phyloP scores from a whole-genome alignment of 2,888 invertebrate species.

The Scaptomyza parva region DNA sequence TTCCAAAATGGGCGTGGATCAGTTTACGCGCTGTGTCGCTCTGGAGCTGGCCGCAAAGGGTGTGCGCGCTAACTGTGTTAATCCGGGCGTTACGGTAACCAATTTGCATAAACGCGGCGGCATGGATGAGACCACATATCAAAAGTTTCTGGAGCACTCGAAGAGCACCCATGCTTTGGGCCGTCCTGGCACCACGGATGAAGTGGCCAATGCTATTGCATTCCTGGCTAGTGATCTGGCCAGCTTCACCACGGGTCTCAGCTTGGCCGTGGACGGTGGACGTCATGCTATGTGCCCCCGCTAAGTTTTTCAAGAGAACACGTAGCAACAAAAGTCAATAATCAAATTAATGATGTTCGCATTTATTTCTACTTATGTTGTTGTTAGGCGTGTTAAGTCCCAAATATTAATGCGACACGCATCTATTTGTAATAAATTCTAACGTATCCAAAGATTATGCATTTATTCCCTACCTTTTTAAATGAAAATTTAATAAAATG shows the following conservation, averaged over 20 bases:
- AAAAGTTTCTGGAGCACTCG: constrained; percentile 92
- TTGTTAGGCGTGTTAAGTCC: not conserved
- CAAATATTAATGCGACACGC: too few relatives aligned
- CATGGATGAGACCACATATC: constrained; percentile 92
- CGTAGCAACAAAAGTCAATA: not conserved
- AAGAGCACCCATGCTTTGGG: constrained; percentile 97
- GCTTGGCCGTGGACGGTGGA: constrained; percentile 97
- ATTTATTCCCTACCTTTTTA: constrained; percentile 35
- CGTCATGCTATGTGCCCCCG: constrained; percentile 97
- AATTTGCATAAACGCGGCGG: constrained; percentile 95
- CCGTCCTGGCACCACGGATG: constrained; percentile 92
- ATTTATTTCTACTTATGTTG: not conserved
- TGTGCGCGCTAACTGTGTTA: constrained; percentile 95
- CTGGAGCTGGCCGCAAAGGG: constrained; percentile 93
- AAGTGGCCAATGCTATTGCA: constrained; percentile 95
- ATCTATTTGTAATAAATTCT: not conserved
- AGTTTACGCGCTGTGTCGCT: constrained; percentile 96
- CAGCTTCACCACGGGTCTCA: constrained; percentile 95
- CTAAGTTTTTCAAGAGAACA: constrained; percentile 84
- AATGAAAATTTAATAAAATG: constrained; percentile 1
- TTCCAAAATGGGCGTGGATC: constrained; percentile 97
- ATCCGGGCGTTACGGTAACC: constrained; percentile 95
- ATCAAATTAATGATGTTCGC: not conserved
- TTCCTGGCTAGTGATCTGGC: constrained; percentile 95
- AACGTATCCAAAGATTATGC: constrained; percentile 19